A percentile compares a stretch with the other conserved stretches of the same genome.
phyloP scores from a whole-genome alignment of 1,140 invertebrate genomes.

The Lasioglossum baleicum region DNA sequence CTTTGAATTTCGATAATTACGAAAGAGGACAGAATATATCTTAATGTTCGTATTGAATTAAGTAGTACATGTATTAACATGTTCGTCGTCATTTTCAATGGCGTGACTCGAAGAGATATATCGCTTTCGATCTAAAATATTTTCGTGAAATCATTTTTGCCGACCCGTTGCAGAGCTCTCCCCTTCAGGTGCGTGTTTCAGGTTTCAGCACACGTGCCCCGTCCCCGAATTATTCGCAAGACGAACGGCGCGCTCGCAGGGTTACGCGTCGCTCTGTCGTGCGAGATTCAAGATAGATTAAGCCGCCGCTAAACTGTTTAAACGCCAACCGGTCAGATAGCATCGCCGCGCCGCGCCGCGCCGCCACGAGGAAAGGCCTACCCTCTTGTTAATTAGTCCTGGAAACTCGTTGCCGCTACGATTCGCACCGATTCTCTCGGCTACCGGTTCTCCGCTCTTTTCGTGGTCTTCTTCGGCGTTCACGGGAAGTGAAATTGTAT shows the following conservation, averaged over 20 bases:
- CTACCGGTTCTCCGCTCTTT: background rate
- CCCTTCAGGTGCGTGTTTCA: too few species aligned
- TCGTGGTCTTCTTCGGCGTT: background rate
- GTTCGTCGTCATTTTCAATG: too few species aligned
- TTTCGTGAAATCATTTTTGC: too few species aligned
- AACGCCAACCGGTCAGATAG: conserved; percentile 35
- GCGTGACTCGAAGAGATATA: too few species aligned
- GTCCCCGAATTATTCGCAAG: conserved; percentile 6
- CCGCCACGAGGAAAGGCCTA: background rate
- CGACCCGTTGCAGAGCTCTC: too few species aligned
- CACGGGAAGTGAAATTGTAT: too few species aligned
- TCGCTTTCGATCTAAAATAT: too few species aligned
- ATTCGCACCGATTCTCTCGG: background rate
- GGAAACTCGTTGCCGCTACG: conserved; percentile 18
- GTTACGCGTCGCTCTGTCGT: background rate
- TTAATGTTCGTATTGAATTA: too few species aligned
- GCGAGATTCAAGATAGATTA: conserved; percentile 42
- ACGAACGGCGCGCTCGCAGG: background rate
- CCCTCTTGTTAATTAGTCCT: conserved; percentile 23
- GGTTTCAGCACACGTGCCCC: background rate
- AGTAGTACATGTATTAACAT: too few species aligned
- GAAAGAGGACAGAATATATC: too few species aligned
- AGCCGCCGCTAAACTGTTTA: conserved; percentile 41
- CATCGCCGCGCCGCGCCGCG: conserved; percentile 31
- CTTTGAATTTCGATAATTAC: too few species aligned